Base-by-base conservation (phyloP, 2,113 vertebrate species). In the Ceyx melanurus region DNA sequence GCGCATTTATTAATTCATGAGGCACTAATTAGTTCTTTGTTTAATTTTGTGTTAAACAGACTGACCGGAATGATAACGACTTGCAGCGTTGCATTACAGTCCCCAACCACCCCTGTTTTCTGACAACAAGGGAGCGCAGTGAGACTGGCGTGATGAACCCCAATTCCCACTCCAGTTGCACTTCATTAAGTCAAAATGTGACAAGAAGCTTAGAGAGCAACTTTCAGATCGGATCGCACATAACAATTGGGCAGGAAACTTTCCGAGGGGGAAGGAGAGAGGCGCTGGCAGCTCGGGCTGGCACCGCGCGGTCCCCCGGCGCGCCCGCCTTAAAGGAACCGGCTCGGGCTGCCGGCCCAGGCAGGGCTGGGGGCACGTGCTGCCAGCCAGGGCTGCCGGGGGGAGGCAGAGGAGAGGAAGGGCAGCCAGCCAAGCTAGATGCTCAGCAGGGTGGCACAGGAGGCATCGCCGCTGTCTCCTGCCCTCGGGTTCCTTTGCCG, bases 11-110 rank as follows among this genome's bases (percentile, higher is more conserved):
- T 99, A 99, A 99, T 99, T 99, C 99, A 99, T 99, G 99, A 99
- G 98, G 99, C 99, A 99, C 99, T 99, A 99, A 99, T 99, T 99
- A 99, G 99, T 99, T 99, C 99, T 99, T 99, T 99, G 99, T 99
- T 99, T 99, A 99, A 99, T 99, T 99, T 99, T 99, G 99, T 99
- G 99, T 99, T 99, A 99, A 99, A 99, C 99, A 99, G 99, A 99
- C 99, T 99, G 99, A 99, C 99, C 99, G 98, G 99, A 99, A 99
- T 99, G 99, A 99, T 99, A 99, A 99, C 99, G 99, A 99, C 99
- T 99, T 98, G 97, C 98, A 98, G 98, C 97, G 98, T 98, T 97
- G 98, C 98, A 98, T 98, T 98, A 97, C 98, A 97, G 98, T 99
- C 99, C 99, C 99, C 99, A 98, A 99, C 99, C 98, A 97, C 98